Evolutionary conservation across 2,113 vertebrate species (phyloP).

Genomic region (Panurus biarmicus): DNA sequence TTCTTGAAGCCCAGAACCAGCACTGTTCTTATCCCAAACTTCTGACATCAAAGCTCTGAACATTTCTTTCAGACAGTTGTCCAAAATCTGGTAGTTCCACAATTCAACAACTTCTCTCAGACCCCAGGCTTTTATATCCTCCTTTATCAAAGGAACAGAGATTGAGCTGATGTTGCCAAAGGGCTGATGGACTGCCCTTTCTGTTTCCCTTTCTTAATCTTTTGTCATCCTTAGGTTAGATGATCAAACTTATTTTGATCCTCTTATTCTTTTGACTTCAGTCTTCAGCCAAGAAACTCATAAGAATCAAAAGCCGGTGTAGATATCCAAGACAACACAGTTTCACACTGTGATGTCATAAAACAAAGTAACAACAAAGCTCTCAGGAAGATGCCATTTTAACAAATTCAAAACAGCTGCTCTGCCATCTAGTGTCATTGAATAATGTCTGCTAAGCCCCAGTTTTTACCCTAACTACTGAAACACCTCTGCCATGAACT

Average conservation of each 20-base stretch:
- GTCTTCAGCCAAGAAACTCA: background rate
- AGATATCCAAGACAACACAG: background rate
- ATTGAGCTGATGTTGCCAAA: background rate
- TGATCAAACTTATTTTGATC: background rate
- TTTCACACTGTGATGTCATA: background rate
- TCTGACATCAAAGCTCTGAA: background rate
- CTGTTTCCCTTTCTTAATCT: background rate
- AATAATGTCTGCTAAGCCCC: background rate
- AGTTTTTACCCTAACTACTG: background rate
- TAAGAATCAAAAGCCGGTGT: background rate
- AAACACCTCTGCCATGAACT: background rate
- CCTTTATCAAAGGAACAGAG: background rate
- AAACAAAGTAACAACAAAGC: background rate
- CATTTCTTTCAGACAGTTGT: background rate
- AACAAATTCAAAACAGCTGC: conserved; percentile 5
- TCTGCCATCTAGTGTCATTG: conserved; percentile 52
- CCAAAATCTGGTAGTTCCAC: background rate
- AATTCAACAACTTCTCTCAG: background rate
- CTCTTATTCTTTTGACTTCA: background rate
- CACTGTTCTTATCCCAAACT: background rate
- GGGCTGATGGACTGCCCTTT: background rate
- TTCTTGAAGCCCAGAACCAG: background rate
- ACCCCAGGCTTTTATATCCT: background rate
- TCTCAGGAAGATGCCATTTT: background rate
- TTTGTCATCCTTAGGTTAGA: background rate